Evolutionary conservation across 1,140 invertebrate species (phyloP).

Genomic region (Drosophila kohkoa): DNA sequence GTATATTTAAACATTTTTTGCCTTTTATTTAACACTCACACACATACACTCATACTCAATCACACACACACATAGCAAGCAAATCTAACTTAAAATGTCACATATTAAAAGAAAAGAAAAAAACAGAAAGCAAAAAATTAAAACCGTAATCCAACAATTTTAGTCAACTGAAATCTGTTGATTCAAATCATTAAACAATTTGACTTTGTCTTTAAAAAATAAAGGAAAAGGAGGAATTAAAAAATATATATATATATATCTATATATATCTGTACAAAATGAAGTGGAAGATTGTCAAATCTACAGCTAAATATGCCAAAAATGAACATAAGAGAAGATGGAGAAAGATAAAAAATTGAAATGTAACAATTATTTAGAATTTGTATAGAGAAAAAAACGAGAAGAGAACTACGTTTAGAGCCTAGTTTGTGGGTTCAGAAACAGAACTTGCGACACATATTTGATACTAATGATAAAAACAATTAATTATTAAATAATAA

Average conservation of each 20-base stretch:
- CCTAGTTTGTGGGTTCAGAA: slow-evolving; percentile 66
- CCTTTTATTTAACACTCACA: slow-evolving; percentile 38
- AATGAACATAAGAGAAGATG: slow-evolving; percentile 53
- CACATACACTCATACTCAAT: slow-evolving; percentile 20
- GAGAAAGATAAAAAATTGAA: slow-evolving; percentile 41
- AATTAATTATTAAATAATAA: slow-evolving; percentile 71
- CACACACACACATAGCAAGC: slow-evolving; percentile 26
- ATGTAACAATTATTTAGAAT: slow-evolving; percentile 79
- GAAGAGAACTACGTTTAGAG: slow-evolving; percentile 58
- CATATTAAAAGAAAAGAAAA: slow-evolving; percentile 27
- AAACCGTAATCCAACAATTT: slow-evolving; percentile 45
- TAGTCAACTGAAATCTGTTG: slow-evolving; percentile 57
- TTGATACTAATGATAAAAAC: slow-evolving; percentile 77
- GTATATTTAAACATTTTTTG: slow-evolving; percentile 26
- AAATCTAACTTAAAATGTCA: slow-evolving; percentile 43
- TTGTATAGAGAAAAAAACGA: slow-evolving; percentile 70
- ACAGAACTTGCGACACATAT: slow-evolving; percentile 55
- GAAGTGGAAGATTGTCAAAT: slow-evolving; percentile 66
- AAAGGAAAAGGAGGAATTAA: slow-evolving; percentile 38
- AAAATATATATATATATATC: too few species aligned
- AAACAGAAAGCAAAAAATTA: slow-evolving; percentile 18
- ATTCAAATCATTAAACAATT: slow-evolving; percentile 58
- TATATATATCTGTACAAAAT: slow-evolving; percentile 66
- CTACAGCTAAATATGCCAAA: slow-evolving; percentile 84
- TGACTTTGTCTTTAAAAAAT: slow-evolving; percentile 51